These are phyloP conservation scores for Poicephalus gulielmi DNA, from an alignment of 2,113 vertebrate species.

Conservation along the genomic window DNA sequence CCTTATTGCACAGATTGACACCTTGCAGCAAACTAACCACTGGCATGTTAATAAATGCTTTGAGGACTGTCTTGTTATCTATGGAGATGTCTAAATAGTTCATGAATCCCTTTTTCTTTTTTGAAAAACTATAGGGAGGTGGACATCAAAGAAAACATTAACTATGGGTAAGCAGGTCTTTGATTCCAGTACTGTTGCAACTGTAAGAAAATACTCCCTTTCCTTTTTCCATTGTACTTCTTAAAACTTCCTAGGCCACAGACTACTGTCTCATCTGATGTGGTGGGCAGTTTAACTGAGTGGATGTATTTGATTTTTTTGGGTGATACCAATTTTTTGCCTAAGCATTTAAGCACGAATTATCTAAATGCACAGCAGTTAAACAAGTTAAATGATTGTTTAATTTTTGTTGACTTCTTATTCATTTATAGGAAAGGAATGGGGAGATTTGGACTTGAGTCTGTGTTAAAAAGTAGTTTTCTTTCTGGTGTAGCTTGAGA, in stretches of 20 bases:
- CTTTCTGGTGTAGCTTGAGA: not conserved
- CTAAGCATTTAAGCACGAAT: not conserved
- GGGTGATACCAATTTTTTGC: not conserved
- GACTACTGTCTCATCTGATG: not conserved
- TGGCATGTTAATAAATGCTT: slow-evolving; percentile 28
- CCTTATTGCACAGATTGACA: not conserved
- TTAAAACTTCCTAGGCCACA: slow-evolving; percentile 51
- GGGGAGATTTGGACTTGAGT: not conserved
- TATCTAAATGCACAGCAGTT: not conserved
- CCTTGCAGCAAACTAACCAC: not conserved
- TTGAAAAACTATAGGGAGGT: slow-evolving; percentile 77
- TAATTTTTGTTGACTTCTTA: no score
- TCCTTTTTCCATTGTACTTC: not conserved
- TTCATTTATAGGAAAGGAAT: not conserved
- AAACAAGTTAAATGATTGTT: not conserved
- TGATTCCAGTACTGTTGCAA: slow-evolving; percentile 47
- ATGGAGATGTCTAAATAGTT: slow-evolving; percentile 39
- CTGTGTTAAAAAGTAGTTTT: not conserved
- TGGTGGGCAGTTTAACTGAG: not conserved
- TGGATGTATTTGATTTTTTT: not conserved
- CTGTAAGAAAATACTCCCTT: slow-evolving; percentile 11
- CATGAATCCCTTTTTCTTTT: slow-evolving; percentile 66
- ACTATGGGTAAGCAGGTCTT: slow-evolving; percentile 81
- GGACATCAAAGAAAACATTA: slow-evolving; percentile 86
- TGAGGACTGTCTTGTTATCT: slow-evolving; percentile 53